Evolutionary conservation across 2,888 invertebrate species (phyloP).

Genomic region (Drepanosiphum platanoidis): DNA sequence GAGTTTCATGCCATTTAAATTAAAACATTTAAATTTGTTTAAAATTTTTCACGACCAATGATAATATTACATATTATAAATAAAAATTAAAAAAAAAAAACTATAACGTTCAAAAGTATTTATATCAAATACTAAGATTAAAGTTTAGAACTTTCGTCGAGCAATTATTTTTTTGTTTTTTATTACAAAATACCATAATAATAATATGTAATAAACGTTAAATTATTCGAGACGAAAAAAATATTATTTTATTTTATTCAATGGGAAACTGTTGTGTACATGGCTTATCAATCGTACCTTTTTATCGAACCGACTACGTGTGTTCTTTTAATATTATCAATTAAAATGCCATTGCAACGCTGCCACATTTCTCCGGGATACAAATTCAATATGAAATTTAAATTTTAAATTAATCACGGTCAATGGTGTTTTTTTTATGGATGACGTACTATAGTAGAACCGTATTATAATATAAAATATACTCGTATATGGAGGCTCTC

Average conservation of each 20-base stretch:
- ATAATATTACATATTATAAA: no score
- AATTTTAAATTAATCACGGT: background rate
- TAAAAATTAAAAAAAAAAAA: no score
- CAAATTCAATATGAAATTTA: slow-evolving; percentile 1
- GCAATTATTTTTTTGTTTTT: background rate
- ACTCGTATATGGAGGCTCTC: no score
- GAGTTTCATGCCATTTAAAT: background rate
- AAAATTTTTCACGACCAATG: no score
- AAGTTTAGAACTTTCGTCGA: background rate
- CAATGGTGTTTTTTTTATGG: no score
- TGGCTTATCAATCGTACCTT: slow-evolving; percentile 27
- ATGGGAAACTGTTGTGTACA: slow-evolving; percentile 21
- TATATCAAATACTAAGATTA: no score
- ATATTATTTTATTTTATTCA: slow-evolving; percentile 28
- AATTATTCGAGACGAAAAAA: slow-evolving; percentile 1
- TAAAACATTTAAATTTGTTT: no score
- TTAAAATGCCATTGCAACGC: slow-evolving; percentile 3
- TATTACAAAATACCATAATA: background rate
- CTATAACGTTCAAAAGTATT: no score
- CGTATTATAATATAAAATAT: no score
- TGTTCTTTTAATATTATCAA: background rate
- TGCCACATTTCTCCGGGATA: slow-evolving; percentile 21
- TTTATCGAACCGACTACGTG: slow-evolving; percentile 32
- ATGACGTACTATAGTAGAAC: no score
- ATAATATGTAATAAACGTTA: background rate